Conservation (phyloP, 2,797 vertebrate genomes). For the Borostomias antarcticus region DNA sequence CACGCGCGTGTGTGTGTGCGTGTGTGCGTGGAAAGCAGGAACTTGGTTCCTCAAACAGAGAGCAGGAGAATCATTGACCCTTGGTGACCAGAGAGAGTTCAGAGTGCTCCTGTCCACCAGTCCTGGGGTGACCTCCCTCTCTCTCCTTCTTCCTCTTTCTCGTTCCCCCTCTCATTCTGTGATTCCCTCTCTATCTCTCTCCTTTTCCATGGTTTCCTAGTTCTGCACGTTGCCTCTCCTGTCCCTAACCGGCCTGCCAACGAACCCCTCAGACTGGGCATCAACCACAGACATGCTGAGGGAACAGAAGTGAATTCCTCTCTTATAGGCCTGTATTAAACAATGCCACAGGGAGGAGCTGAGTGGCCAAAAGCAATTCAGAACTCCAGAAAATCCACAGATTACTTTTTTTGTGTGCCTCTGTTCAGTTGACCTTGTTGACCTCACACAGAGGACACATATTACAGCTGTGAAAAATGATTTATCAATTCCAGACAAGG, state of each 20-base stretch:
- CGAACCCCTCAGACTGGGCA: slow-evolving; percentile 59
- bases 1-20: not conserved
- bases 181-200: slow-evolving; percentile 25
- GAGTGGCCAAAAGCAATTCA: not conserved
- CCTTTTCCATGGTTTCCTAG: slow-evolving; percentile 42
- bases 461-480: too few species aligned
- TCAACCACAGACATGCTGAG: slow-evolving; percentile 47
- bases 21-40: not conserved
- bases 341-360: slow-evolving; percentile 49
- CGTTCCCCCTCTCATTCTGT: slow-evolving; percentile 22
- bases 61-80: slow-evolving; percentile 55
- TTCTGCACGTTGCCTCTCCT: slow-evolving; percentile 27
- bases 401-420: not conserved
- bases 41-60: slow-evolving; percentile 24
- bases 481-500: too few species aligned
- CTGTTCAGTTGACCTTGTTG: slow-evolving; percentile 15
- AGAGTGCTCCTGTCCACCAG: slow-evolving; percentile 46
- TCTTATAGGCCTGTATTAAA: slow-evolving; percentile 43
- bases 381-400: not conserved
- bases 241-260: slow-evolving; percentile 48
- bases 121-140: slow-evolving; percentile 38
- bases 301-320: slow-evolving; percentile 53
- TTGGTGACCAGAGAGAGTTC: slow-evolving; percentile 60
- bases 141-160: not conserved
- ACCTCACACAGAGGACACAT: too few species aligned